These are phyloP conservation scores for Hypomecis punctinalis DNA, from an alignment of 2,888 invertebrate genomes.

Conservation along the genomic window DNA sequence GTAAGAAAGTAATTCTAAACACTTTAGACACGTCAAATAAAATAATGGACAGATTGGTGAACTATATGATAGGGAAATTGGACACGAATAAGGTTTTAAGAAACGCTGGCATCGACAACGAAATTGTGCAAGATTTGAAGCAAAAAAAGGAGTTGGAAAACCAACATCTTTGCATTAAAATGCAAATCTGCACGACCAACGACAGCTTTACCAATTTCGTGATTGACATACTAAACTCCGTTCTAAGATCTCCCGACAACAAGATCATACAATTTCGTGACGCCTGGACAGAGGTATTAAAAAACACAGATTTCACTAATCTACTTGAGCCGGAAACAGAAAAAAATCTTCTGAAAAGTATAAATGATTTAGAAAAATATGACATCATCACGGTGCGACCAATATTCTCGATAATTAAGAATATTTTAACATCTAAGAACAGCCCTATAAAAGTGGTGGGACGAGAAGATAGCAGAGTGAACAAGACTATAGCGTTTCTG, in stretches of 20 bases:
- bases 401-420: slow-evolving; percentile 44
- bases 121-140: slow-evolving; percentile 50
- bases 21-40: slow-evolving; percentile 59
- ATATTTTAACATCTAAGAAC: slow-evolving; percentile 48
- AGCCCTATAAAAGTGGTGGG: slow-evolving; percentile 42
- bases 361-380: slow-evolving; percentile 34
- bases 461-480: slow-evolving; percentile 30
- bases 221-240: slow-evolving; percentile 42
- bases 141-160: slow-evolving; percentile 49
- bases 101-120: slow-evolving; percentile 26
- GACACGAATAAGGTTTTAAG: slow-evolving; percentile 38
- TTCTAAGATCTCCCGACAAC: slow-evolving; percentile 44
- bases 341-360: slow-evolving; percentile 30
- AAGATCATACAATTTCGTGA: slow-evolving; percentile 50
- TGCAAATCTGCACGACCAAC: slow-evolving; percentile 53
- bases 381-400: slow-evolving; percentile 30
- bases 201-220: slow-evolving; percentile 50
- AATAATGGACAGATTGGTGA: slow-evolving; percentile 53
- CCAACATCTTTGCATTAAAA: slow-evolving; percentile 53
- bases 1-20: slow-evolving; percentile 62
- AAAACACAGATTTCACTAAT: slow-evolving; percentile 42
- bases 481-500: slow-evolving; percentile 53
- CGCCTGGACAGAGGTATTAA: slow-evolving; percentile 54
- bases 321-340: slow-evolving; percentile 39
- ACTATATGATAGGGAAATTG: slow-evolving; percentile 50